These are phyloP conservation scores for Neoarius graeffei DNA, from an alignment of 2,113 vertebrate genomes.

Conservation along the genomic window DNA sequence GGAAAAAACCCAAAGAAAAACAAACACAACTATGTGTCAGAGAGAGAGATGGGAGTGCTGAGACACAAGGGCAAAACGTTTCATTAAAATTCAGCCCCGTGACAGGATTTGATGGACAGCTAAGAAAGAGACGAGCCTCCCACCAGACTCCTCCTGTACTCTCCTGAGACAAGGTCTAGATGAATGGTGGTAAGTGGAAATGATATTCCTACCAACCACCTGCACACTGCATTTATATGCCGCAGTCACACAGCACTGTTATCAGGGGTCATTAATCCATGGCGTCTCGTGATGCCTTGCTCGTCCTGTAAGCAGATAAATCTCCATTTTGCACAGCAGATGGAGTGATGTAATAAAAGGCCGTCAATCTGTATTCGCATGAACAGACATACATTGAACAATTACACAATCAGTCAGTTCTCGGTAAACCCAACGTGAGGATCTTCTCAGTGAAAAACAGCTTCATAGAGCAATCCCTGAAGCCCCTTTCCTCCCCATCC, in stretches of 20 bases:
- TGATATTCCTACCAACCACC: background rate
- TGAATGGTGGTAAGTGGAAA: background rate
- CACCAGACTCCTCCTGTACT: conserved; percentile 2
- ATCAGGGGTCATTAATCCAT: background rate
- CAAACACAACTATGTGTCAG: conserved; percentile 26
- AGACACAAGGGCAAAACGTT: conserved; percentile 40
- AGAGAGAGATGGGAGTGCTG: conserved; percentile 29
- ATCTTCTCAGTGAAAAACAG: background rate
- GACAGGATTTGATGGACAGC: conserved; percentile 49
- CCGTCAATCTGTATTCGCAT: background rate
- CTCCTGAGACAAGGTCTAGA: background rate
- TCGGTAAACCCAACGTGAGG: background rate
- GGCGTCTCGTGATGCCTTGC: background rate
- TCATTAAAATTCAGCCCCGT: conserved; percentile 43
- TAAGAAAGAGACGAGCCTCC: background rate
- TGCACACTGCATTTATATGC: background rate
- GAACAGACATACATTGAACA: background rate
- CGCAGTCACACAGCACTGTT: background rate
- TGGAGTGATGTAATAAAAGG: background rate
- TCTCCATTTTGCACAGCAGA: conserved; percentile 11
- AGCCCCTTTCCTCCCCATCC: background rate
- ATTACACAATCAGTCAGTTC: conserved; percentile 9
- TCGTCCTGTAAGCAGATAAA: conserved; percentile 8
- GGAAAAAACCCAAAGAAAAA: conserved; percentile 21
- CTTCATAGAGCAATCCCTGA: background rate